Evolutionary conservation across 2,797 vertebrate genomes (phyloP), one percentile per base, ranked within the genome.

Genomic region (Sebastes paucispinis): DNA sequence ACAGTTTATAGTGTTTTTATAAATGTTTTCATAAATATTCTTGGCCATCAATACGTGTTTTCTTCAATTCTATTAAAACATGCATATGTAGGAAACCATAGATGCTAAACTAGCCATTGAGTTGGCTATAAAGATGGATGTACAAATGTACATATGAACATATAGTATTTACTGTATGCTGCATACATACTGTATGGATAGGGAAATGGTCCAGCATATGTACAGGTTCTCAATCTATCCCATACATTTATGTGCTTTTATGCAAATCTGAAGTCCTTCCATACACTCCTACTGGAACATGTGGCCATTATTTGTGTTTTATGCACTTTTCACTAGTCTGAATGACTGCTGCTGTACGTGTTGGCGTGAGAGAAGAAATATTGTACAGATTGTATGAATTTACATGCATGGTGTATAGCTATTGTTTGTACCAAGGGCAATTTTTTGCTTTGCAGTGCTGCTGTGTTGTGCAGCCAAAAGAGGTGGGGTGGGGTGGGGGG

Each of bases 361-460:
- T 43, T 24, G 11, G 10, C 4, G 34, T 5, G 13, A 55, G 11
- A 36, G 6, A 20, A 9, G 9, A 31, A 55, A 16, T 8, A n/a
- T 3, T 22, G 20, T 43, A 18, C 4, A 6, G 27, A 16, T 25
- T 59, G 27, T 9, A 14, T 52, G 47, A 18, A 67, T 68, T 20
- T 60, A 55, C 69, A 73, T 77, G 73, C 55, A 69, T 75, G 55
- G 4, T 70, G 52, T 72, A 29, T 13, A 67, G 57, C 59, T 58
- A 34, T 77, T 81, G 74, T 85, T 75, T 79, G 70, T 55, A 73
- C 57, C 59, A 36, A 70, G 39, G 72, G 67, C 27, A 66, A 18
- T 84, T 89, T 85, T 89, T 88, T 77, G 52, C 65, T 85, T 72
- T 63, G 67, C 65, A 69, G 69, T 60, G 77, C 75, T 69, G 69